Evolutionary conservation across 2,888 invertebrate species (phyloP).

Genomic region (Achlya flavicornis): DNA sequence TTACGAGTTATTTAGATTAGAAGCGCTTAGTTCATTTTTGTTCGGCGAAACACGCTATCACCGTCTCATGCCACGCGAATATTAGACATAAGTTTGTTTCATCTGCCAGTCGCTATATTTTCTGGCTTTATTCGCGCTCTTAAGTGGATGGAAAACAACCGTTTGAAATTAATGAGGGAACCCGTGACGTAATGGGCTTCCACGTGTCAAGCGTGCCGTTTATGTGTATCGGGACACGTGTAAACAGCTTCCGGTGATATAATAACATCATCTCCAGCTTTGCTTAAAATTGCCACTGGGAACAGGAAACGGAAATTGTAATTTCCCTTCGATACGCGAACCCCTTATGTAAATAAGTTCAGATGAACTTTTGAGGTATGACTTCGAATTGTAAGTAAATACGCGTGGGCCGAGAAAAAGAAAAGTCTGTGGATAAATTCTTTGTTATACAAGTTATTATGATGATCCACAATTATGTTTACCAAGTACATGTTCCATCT

Average conservation of each 20-base stretch:
- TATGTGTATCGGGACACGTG: too few species aligned
- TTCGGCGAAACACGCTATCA: too few species aligned
- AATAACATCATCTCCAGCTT: neutral
- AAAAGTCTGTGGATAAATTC: neutral
- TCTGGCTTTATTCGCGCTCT: too few species aligned
- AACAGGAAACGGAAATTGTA: neutral
- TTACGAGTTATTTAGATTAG: too few species aligned
- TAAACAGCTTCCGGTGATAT: neutral
- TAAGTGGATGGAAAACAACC: too few species aligned
- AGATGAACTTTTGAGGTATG: neutral
- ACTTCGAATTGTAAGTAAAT: neutral
- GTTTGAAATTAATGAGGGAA: too few species aligned
- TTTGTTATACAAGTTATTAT: neutral
- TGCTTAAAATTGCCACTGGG: neutral
- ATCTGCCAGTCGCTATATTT: too few species aligned
- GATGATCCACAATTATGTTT: neutral
- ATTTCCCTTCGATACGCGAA: neutral
- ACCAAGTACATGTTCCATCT: neutral
- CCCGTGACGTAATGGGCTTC: too few species aligned
- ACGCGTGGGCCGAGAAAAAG: neutral
- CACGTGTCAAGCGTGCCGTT: too few species aligned
- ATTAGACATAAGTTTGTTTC: too few species aligned
- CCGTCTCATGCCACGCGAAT: too few species aligned
- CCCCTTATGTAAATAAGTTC: constrained; percentile 2
- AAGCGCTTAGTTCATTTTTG: too few species aligned